phyloP scores from a whole-genome alignment of 2,888 invertebrate genomes.

The Nephrotoma flavescens region DNA sequence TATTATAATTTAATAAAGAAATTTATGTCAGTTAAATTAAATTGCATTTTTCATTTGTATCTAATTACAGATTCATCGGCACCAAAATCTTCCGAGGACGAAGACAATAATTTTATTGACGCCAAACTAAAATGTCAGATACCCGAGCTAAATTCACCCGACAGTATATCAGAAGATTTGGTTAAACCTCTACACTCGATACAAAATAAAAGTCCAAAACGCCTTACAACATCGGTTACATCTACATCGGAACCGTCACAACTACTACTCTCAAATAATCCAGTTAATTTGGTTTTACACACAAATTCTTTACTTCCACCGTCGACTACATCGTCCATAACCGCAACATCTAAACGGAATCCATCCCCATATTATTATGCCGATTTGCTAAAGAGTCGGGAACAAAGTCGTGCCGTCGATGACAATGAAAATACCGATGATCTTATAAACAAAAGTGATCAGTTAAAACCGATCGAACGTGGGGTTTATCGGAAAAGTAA shows the following conservation, averaged over 20 bases:
- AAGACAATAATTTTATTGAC: conserved; percentile 30
- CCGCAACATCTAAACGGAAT: conserved; percentile 37
- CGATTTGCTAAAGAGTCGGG: conserved; percentile 45
- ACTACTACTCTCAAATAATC: background rate
- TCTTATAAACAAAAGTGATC: background rate
- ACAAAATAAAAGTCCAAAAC: conserved; percentile 28
- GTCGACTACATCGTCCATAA: background rate
- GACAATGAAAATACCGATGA: conserved; percentile 3
- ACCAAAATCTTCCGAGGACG: conserved; percentile 39
- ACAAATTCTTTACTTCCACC: conserved; percentile 1
- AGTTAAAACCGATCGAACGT: background rate
- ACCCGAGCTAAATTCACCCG: conserved; percentile 51
- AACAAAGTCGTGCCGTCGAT: conserved; percentile 16
- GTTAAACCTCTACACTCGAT: conserved; percentile 30
- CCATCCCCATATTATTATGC: conserved; percentile 76
- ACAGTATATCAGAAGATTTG: conserved; percentile 44
- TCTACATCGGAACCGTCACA: conserved; percentile 11
- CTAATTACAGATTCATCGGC: conserved; percentile 34
- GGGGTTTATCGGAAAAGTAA: conserved; percentile 49
- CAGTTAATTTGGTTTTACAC: background rate
- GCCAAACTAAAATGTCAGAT: conserved; percentile 25
- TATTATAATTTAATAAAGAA: background rate
- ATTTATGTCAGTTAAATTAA: background rate
- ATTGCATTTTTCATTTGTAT: background rate
- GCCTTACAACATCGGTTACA: conserved; percentile 21